Evolutionary conservation across 2,113 vertebrate species (phyloP).

Genomic region (Herpetotheres cachinnans): DNA sequence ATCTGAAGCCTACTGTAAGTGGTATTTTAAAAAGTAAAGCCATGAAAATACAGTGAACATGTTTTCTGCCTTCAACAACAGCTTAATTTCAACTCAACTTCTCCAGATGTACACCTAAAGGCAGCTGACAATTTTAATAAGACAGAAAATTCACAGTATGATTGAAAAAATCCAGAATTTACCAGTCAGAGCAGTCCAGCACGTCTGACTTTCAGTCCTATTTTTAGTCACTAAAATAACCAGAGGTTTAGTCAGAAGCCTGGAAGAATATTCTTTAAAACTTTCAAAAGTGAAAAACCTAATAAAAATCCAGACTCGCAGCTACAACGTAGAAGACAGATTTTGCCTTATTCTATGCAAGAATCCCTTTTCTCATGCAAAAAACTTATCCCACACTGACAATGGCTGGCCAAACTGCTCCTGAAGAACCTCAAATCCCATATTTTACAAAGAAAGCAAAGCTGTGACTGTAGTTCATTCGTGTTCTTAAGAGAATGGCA

Average conservation of each 20-base stretch:
- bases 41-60: accelerated
- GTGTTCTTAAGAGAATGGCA: not conserved
- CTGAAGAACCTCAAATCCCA: not conserved
- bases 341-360: not conserved
- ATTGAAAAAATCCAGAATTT: not conserved
- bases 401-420: not conserved
- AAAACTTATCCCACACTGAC: accelerated
- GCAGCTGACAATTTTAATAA: not conserved
- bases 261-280: not conserved
- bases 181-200: not conserved
- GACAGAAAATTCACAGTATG: not conserved
- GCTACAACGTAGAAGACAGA: not conserved
- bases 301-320: not conserved
- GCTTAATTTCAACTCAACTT: not conserved
- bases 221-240: not conserved
- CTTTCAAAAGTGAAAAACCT: not conserved
- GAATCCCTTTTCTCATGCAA: not conserved
- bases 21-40: not conserved
- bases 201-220: not conserved
- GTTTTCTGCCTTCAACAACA: not conserved
- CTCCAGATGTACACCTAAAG: not conserved
- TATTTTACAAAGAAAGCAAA: not conserved
- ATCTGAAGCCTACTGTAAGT: not conserved
- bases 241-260: not conserved
- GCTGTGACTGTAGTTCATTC: accelerated